These are phyloP conservation scores for Pantelozetes paolii DNA, from an alignment of 2,888 invertebrate genomes.

Conservation along the genomic window DNA sequence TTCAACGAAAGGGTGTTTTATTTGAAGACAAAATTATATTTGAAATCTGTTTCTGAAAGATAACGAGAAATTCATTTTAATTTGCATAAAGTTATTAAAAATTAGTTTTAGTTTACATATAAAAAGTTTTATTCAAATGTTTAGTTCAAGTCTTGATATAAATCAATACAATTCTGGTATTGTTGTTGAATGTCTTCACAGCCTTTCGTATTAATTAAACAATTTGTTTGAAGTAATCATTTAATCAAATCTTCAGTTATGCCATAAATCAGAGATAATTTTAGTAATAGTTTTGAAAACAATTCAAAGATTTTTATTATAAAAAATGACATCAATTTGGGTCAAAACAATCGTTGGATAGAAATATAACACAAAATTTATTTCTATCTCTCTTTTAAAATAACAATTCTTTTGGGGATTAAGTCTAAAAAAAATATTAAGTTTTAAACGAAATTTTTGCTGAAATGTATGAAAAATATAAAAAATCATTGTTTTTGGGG, in stretches of 20 bases:
- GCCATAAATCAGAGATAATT: not conserved
- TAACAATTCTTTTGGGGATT: not conserved
- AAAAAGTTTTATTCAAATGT: too few species aligned
- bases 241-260: not conserved
- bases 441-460: not conserved
- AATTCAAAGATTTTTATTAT: not conserved
- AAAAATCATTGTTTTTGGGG: not conserved
- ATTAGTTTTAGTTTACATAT: too few species aligned
- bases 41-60: not conserved
- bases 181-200: not conserved
- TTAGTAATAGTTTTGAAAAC: not conserved
- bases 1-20: not conserved
- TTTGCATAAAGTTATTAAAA: constrained; percentile 8
- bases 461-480: not conserved
- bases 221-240: too few species aligned
- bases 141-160: not conserved
- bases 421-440: not conserved
- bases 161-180: not conserved
- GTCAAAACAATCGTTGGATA: not conserved
- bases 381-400: not conserved
- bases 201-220: too few species aligned
- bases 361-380: not conserved
- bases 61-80: not conserved
- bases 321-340: not conserved
- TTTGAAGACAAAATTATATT: not conserved